These are phyloP conservation scores for Drosophila histrio DNA, from an alignment of 2,888 invertebrate species.

Conservation along the genomic window DNA sequence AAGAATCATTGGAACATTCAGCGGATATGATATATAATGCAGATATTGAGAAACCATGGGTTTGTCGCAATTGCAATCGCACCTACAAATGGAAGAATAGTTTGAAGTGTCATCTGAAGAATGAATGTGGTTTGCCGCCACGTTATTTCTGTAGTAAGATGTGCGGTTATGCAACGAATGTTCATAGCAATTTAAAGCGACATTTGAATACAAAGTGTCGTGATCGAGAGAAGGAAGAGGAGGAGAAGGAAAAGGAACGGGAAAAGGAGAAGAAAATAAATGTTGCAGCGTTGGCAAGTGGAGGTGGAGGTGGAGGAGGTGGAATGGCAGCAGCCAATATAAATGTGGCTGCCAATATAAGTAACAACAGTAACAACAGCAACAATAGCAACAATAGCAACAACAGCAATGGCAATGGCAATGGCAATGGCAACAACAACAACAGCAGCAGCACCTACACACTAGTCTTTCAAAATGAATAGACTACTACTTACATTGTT, in stretches of 20 bases:
- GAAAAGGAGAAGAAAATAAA: constrained; percentile 27
- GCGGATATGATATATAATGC: constrained; percentile 84
- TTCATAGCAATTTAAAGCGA: constrained; percentile 84
- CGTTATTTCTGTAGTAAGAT: constrained; percentile 84
- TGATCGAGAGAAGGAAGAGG: constrained; percentile 82
- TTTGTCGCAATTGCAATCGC: constrained; percentile 89
- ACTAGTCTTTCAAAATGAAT: constrained; percentile 79
- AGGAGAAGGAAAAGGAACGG: constrained; percentile 51
- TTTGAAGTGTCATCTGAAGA: constrained; percentile 88
- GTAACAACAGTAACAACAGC: constrained; percentile 3
- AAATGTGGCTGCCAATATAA: not conserved
- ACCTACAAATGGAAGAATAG: constrained; percentile 91
- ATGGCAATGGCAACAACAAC: constrained; percentile 15
- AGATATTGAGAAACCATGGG: constrained; percentile 84
- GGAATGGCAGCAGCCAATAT: no score
- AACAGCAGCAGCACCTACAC: constrained; percentile 72
- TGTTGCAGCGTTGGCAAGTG: constrained; percentile 5
- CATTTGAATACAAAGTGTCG: constrained; percentile 84
- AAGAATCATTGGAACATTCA: constrained; percentile 83
- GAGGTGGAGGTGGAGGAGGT: constrained; percentile 23
- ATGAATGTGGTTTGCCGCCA: constrained; percentile 87
- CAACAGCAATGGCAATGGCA: constrained; percentile 34
- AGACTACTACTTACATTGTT: no score
- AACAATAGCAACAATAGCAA: constrained; percentile 26
- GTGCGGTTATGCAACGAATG: constrained; percentile 84